A percentile compares a stretch with the other conserved stretches of the same genome.
phyloP scores from a whole-genome alignment of 2,113 vertebrate species.

The Morone chrysops region DNA sequence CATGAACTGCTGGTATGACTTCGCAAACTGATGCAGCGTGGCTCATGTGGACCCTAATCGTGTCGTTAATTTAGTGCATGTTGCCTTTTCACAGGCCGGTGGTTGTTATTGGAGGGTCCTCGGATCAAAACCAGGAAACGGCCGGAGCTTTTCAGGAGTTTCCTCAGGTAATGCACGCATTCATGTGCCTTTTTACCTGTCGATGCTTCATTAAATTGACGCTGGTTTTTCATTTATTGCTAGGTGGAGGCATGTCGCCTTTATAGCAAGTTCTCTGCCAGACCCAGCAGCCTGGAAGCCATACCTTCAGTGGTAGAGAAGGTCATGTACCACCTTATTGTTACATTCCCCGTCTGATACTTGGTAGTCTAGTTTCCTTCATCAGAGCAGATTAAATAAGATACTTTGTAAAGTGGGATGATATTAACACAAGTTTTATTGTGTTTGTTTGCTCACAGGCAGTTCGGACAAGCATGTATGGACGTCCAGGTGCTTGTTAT shows the following conservation, averaged over 20 bases:
- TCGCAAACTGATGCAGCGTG: neutral
- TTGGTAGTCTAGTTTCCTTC: neutral
- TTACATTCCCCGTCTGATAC: neutral
- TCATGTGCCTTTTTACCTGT: neutral
- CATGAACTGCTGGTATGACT: conserved; percentile 93
- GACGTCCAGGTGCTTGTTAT: conserved; percentile 95
- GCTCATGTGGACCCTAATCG: neutral
- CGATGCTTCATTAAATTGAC: neutral
- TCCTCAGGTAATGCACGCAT: conserved; percentile 88
- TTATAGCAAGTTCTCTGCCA: conserved; percentile 93
- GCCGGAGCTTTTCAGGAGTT: conserved; percentile 98
- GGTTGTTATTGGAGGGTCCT: conserved; percentile 94
- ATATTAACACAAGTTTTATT: neutral
- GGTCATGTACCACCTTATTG: conserved; percentile 77
- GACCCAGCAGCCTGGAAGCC: conserved; percentile 89
- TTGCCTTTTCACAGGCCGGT: conserved; percentile 87
- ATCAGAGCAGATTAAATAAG: neutral
- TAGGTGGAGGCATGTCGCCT: conserved; percentile 96
- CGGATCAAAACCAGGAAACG: conserved; percentile 93
- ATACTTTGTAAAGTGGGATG: neutral
- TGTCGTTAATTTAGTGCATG: neutral
- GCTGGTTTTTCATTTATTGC: neutral
- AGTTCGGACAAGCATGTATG: conserved; percentile 93
- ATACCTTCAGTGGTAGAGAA: conserved; percentile 94
- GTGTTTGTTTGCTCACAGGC: conserved; percentile 82